Evolutionary conservation across 2,113 vertebrate species (phyloP).

Genomic region (Lontra canadensis): DNA sequence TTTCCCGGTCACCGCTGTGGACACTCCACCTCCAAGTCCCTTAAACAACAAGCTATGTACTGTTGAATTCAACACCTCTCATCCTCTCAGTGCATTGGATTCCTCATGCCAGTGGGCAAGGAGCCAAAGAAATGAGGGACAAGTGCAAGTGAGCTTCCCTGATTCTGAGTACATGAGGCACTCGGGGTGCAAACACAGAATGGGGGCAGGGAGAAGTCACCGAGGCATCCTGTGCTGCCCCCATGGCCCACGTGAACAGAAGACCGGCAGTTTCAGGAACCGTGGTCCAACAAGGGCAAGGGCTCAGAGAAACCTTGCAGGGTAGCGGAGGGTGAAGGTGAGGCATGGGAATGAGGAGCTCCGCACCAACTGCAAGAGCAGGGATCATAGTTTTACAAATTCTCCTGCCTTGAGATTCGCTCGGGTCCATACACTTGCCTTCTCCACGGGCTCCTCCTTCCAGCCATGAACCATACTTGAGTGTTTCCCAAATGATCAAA

Average conservation of each 20-base stretch:
- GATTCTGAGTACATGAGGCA: background rate
- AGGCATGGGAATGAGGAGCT: background rate
- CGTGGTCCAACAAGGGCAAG: background rate
- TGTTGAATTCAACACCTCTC: background rate
- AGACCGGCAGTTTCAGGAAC: background rate
- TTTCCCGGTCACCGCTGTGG: background rate
- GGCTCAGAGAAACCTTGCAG: background rate
- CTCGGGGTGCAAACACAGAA: background rate
- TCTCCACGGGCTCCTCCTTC: background rate
- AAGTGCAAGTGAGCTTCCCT: background rate
- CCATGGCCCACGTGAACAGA: background rate
- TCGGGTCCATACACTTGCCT: background rate
- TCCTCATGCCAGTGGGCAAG: background rate
- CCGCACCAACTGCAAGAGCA: too few relatives aligned
- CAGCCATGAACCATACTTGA: background rate
- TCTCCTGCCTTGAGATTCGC: background rate
- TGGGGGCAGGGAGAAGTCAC: too few relatives aligned
- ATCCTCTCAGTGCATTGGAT: background rate
- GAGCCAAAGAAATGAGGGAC: background rate
- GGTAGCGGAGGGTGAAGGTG: background rate
- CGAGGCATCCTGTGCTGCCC: background rate
- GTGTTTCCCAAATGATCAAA: too few relatives aligned
- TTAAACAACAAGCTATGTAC: background rate
- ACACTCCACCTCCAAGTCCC: background rate
- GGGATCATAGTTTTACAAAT: background rate